Base-by-base conservation (phyloP, 2,113 vertebrate species). In the Halichoerus grypus region DNA sequence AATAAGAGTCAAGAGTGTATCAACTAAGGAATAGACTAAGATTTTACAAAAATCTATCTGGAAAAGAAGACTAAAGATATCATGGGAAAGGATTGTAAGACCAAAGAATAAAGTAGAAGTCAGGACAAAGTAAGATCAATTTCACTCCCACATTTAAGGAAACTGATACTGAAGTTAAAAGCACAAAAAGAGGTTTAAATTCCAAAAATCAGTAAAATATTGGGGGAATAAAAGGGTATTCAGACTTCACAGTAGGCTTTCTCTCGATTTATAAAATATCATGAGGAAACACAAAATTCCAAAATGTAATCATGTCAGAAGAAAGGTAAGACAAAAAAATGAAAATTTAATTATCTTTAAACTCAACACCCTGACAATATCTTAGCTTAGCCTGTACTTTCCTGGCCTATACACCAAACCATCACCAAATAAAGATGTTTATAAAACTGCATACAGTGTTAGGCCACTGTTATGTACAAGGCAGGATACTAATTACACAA, bases 221-320 rank as follows among this genome's bases (percentile, higher is more conserved):
- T 65, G 1, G 4, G 13, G 16, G 3, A 22, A 85, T 14, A 82
- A 55, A 76, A 26, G 3, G 7, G 22, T 65, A 91, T 24, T 61
- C 18, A 59, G 67, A 92, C 8, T 95, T 90, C 33, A 90, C 18
- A 16, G 83, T 36, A 14, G 19, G 6, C 46, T 88, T 9, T 86
- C 69, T 22, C 26, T 79, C 10, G 46, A 89, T 76, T 93, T 79
- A 39, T 6, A 85, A 88, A 95, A 63, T 26, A 94, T 28, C 57
- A 88, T 13, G 22, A 88, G 91, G 84, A 4, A 90, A 21, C 39
- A 84, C 15, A 95, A 97, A 96, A 96, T 87, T 88, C 51, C 71
- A 89, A 96, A 96, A 95, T 33, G 46, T 71, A 53, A 81, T 94
- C n/a, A 46, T 13, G 76, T 80, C 55, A 97, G 92, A 96, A 80